Base-by-base conservation (phyloP, 53 echinoderm and acorn worm species). In the Crossaster papposus region DNA sequence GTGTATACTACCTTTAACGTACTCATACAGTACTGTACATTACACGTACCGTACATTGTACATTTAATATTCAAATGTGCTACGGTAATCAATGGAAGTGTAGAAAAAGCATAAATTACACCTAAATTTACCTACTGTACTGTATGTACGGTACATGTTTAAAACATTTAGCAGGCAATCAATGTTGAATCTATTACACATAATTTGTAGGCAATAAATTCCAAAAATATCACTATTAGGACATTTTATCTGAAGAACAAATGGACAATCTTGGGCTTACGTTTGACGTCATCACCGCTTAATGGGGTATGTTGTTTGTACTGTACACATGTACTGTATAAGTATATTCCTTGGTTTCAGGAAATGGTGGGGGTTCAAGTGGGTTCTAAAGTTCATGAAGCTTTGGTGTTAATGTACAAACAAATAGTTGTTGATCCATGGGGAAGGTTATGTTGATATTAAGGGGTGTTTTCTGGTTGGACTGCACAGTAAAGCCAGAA, bases 261-360 rank as follows among this genome's bases (percentile, higher is more conserved):
- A 7, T 7, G 5, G 44, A 9, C 44, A 44, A 44, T 44, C 9
- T 44, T 44, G 44, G 44, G 44, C 44, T 44, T 44, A 44, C 44
- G 44, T 44, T 44, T 44, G 44, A 44, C 44, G 44, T 44, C 44
- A 44, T 44, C 1, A 9, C 44, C 5, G 44, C 44, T 9, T 44
- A n/a, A n/a, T n/a, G n/a, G n/a, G n/a, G n/a, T n/a, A n/a, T n/a
- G n/a, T n/a, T n/a, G n/a, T n/a, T 52, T 52, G 53, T 52, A 52
- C 53, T 52, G 7, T 52, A 13, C 13, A 52, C 53, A 52, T 52
- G 53, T 52, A 52, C 53, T 10, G 8, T 10, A 7, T 52, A 13
- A 52, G 13, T 7, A 52, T 10, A 52, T 78, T 50, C 78, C 78
- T 78, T 78, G 52, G 52, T 50, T 51, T 78, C 78, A 78, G 78